phyloP scores from a whole-genome alignment of 1,140 invertebrate species.

The Nymphalis io region DNA sequence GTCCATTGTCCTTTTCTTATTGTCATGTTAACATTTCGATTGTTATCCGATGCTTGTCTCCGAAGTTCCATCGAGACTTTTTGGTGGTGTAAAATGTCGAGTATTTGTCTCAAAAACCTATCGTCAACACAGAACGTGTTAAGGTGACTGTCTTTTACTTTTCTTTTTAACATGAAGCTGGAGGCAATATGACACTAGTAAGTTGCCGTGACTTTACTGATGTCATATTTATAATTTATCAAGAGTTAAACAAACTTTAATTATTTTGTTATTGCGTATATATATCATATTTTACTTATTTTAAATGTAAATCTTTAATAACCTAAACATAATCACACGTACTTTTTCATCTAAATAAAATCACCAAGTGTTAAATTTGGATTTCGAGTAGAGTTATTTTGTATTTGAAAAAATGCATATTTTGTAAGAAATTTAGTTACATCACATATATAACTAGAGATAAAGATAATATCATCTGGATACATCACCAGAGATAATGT shows the following conservation, averaged over 20 bases:
- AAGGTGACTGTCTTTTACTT: slow-evolving; percentile 5
- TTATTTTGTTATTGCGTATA: too few species aligned
- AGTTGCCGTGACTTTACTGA: background rate
- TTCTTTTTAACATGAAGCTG: background rate
- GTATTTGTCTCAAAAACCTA: slow-evolving; percentile 47
- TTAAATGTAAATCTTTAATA: too few species aligned
- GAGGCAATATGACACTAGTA: background rate
- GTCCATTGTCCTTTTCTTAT: slow-evolving; percentile 51
- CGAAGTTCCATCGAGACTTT: slow-evolving; percentile 51
- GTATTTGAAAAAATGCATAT: too few species aligned
- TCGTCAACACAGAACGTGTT: slow-evolving; percentile 31
- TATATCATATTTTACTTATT: too few species aligned
- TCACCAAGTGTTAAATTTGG: too few species aligned
- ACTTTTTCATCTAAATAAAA: too few species aligned
- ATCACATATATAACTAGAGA: too few species aligned
- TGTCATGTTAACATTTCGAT: slow-evolving; percentile 69
- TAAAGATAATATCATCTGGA: too few species aligned
- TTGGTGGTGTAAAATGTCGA: slow-evolving; percentile 56
- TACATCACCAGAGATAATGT: too few species aligned
- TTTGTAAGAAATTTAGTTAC: too few species aligned
- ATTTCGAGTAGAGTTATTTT: too few species aligned
- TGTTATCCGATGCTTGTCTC: slow-evolving; percentile 58
- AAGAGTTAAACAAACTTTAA: background rate
- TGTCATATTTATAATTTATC: background rate
- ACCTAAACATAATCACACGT: too few species aligned